Conservation (phyloP, 2,888 invertebrate species). For the Nemoura dubitans region DNA sequence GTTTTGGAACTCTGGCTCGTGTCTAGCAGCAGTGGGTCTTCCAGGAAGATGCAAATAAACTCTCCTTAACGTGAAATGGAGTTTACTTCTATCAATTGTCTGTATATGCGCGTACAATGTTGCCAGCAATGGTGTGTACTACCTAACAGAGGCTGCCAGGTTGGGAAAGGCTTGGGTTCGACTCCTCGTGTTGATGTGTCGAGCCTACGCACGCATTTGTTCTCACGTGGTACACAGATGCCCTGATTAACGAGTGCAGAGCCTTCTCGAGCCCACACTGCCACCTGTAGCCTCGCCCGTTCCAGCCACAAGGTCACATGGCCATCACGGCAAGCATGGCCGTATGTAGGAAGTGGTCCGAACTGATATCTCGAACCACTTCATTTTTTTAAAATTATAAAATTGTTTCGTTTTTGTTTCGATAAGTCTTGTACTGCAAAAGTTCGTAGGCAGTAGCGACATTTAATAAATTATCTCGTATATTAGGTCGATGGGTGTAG, state of each 20-base stretch:
- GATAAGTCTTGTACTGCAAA: not conserved
- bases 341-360: not conserved
- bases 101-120: too few species aligned
- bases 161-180: slow-evolving; percentile 12
- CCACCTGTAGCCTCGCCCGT: not conserved
- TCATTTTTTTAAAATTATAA: not conserved
- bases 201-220: not conserved
- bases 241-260: not conserved
- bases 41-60: too few species aligned
- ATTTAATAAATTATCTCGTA: not conserved
- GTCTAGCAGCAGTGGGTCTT: too few species aligned
- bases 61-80: too few species aligned
- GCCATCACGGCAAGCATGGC: not conserved
- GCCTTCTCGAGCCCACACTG: not conserved
- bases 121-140: too few species aligned
- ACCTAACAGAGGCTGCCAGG: not conserved
- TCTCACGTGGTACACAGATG: slow-evolving; percentile 7
- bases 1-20: too few species aligned
- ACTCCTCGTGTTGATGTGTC: not conserved
- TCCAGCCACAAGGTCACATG: not conserved
- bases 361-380: not conserved
- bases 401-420: not conserved
- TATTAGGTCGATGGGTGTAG: not conserved
- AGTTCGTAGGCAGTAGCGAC: not conserved
- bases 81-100: too few species aligned